These are phyloP conservation scores for Columbina picui DNA, from an alignment of 2,113 vertebrate species.

Conservation along the genomic window DNA sequence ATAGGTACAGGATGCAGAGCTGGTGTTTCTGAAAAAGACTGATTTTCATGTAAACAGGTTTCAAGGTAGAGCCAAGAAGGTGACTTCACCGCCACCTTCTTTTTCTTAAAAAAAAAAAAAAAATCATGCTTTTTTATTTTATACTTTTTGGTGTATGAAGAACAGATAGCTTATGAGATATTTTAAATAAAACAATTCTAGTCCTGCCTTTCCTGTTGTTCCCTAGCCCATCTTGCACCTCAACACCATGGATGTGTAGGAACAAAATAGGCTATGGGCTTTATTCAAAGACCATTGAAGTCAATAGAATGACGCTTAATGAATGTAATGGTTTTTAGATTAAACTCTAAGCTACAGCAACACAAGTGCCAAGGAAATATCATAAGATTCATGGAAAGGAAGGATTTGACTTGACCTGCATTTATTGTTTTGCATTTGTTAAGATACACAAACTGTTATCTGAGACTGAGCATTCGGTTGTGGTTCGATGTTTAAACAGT, in stretches of 20 bases:
- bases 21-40: not conserved
- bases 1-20: not conserved
- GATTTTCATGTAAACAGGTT: not conserved
- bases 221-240: not conserved
- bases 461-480: not conserved
- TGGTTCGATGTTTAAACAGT: not conserved
- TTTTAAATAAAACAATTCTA: not conserved
- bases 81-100: not conserved
- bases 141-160: not conserved
- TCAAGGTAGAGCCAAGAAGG: not conserved
- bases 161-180: not conserved
- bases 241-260: not conserved
- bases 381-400: slow-evolving; percentile 35
- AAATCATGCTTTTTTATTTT: not conserved
- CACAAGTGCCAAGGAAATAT: slow-evolving; percentile 28
- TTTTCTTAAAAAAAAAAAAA: not conserved
- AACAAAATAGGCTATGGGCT: slow-evolving; percentile 31
- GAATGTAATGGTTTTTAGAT: slow-evolving; percentile 36
- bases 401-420: slow-evolving; percentile 19
- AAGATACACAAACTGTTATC: not conserved
- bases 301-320: slow-evolving; percentile 42
- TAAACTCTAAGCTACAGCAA: slow-evolving; percentile 30
- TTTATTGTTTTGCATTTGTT: slow-evolving; percentile 27
- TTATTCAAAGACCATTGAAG: slow-evolving; percentile 33
- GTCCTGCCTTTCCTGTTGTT: not conserved